These are phyloP conservation scores for Glomeris marginata DNA, from an alignment of 2,888 invertebrate species.

Conservation along the genomic window DNA sequence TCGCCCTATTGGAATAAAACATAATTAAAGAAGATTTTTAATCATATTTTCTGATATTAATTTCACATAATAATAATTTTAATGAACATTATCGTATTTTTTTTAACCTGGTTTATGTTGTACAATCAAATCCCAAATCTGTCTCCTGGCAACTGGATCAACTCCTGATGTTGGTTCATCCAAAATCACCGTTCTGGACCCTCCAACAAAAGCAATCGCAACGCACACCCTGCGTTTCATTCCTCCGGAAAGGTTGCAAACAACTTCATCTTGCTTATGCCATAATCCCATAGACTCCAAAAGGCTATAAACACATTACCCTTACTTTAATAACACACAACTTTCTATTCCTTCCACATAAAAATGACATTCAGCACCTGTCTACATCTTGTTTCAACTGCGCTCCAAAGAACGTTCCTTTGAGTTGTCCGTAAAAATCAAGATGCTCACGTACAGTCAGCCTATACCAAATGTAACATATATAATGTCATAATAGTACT, in stretches of 20 bases:
- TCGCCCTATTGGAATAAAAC: constrained; percentile 19
- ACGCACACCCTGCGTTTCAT: constrained; percentile 32
- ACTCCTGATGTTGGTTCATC: constrained; percentile 32
- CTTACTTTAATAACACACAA: background rate
- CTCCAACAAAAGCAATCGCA: constrained; percentile 32
- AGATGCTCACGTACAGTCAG: constrained; percentile 33
- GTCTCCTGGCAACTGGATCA: constrained; percentile 31
- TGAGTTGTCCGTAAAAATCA: constrained; percentile 29
- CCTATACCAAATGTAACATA: constrained; percentile 18
- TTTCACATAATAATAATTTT: background rate
- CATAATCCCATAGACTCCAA: constrained; percentile 27
- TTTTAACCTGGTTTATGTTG: constrained; percentile 23
- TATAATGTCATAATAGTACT: background rate
- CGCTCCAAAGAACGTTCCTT: constrained; percentile 20
- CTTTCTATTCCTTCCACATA: background rate
- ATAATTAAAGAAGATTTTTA: background rate
- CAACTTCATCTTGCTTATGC: constrained; percentile 23
- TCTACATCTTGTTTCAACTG: constrained; percentile 18
- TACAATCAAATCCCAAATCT: constrained; percentile 32
- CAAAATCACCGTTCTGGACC: constrained; percentile 29
- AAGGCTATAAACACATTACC: constrained; percentile 19
- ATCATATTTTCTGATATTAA: background rate
- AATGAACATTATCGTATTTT: background rate
- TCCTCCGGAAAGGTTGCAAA: constrained; percentile 29
- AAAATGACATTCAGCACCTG: constrained; percentile 8